Conservation (phyloP, 2,797 vertebrate genomes). For the Argyrosomus regius region DNA sequence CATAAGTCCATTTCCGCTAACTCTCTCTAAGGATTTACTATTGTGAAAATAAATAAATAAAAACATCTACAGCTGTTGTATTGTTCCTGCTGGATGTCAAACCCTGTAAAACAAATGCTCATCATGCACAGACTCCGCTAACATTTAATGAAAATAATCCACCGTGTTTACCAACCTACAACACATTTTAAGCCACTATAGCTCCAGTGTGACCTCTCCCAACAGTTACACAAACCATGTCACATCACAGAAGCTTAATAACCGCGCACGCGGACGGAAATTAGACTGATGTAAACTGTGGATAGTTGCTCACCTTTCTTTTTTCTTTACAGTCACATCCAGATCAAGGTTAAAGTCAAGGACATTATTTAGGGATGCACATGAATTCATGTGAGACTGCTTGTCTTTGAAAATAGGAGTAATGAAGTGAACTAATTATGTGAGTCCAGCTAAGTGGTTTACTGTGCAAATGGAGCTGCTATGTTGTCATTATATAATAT, state of each 20-base stretch:
- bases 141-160: conserved; percentile 28
- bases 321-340: not conserved
- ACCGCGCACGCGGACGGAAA: not conserved
- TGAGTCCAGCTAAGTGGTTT: not conserved
- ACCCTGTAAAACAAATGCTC: conserved; percentile 40
- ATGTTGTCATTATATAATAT: no score
- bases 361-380: not conserved
- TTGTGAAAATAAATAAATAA: conserved; percentile 5
- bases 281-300: conserved; percentile 1
- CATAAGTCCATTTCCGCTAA: conserved; percentile 17
- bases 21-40: conserved; percentile 53
- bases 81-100: conserved; percentile 37
- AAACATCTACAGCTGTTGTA: conserved; percentile 10
- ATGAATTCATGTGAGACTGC: not conserved
- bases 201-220: conserved; percentile 24
- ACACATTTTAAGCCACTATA: conserved; percentile 9
- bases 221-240: conserved; percentile 14
- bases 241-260: conserved; percentile 29
- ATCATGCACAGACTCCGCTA: not conserved
- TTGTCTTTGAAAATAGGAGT: not conserved
- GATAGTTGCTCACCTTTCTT: not conserved
- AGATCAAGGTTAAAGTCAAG: not conserved
- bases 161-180: conserved; percentile 5
- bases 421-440: not conserved
- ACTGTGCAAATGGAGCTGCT: not conserved